Conservation (phyloP, 2,797 vertebrate genomes). For the Gobionotothen gibberifrons region DNA sequence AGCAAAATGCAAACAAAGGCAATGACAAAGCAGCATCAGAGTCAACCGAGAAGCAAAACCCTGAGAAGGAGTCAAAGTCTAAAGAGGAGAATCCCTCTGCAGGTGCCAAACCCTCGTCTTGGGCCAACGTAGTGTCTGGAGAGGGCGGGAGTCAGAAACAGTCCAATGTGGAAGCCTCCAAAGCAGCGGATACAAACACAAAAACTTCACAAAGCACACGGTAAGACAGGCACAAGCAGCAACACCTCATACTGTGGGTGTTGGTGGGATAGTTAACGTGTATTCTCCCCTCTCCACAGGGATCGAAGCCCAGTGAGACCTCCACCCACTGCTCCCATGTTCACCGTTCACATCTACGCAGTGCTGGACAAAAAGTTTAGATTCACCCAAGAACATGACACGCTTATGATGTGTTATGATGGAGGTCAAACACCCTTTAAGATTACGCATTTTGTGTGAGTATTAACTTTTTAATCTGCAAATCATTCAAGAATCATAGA, state of each 20-base stretch:
- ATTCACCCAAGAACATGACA: constrained; percentile 40
- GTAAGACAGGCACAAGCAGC: constrained; percentile 1
- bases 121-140: constrained; percentile 15
- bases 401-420: rapidly evolving
- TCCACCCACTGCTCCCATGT: constrained; percentile 32
- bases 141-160: neutral
- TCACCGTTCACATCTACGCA: constrained; percentile 77
- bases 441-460: constrained; percentile 63
- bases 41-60: constrained; percentile 4
- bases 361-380: constrained; percentile 76
- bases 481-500: too few species aligned
- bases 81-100: constrained; percentile 11
- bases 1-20: neutral
- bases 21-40: constrained; percentile 3
- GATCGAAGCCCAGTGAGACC: constrained; percentile 50
- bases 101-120: constrained; percentile 26
- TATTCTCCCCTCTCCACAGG: constrained; percentile 40
- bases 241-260: rapidly evolving
- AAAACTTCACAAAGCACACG: constrained; percentile 7
- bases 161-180: rapidly evolving
- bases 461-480: constrained; percentile 1
- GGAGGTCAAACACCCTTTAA: rapidly evolving
- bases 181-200: neutral
- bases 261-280: rapidly evolving
- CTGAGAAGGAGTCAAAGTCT: neutral